Base-by-base conservation (phyloP, 2,797 vertebrate species). In the Paguma larvata region DNA sequence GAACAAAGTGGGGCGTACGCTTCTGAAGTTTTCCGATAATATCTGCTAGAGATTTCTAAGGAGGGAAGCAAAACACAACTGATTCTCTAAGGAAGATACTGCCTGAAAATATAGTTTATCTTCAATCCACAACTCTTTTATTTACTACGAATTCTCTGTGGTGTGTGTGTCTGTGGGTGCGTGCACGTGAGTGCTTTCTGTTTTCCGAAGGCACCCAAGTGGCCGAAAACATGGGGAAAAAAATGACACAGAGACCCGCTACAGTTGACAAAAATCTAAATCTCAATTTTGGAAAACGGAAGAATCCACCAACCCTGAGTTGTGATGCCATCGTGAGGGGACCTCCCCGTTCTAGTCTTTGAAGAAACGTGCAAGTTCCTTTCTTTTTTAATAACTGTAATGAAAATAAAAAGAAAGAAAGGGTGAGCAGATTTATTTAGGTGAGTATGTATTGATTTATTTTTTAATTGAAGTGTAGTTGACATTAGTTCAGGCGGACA, bases 311-410 rank as follows among this genome's bases (percentile, higher is more conserved):
- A 97, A 99, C 99, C 99, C 99, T 99, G 98, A 99, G 99, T 97
- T 99, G 99, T 72, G 99, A 95, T 4, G 99, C 99, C 78, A 99
- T 97, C 25, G 99, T 99, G 94, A 98, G 95, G 0, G 99, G 99
- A 6, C 99, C 99, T 46, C 99, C 99, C 25, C 99, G 98, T 96
- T 99, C 99, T 44, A 99, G 97, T 85, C 99, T 98, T 96, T 99
- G 99, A 78, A 99, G 98, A 98, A 99, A 99, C 86, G 99, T 99
- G 44, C 98, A 98, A 0, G 99, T 99, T 97, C 99, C 99, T 98
- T 99, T 99, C 98, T 99, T 99, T 98, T 99, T 99, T 92, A 99
- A 97, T 77, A 99, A 98, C 99, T 99, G 98, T 51, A 30, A 92
- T 51, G 19, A 44, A 96, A 79, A 95, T 96, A 78, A 97, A 97